Evolutionary conservation across 2,797 vertebrate genomes (phyloP), one percentile per base, ranked within the genome.

Genomic region (Microctenopoma steveboyesi): DNA sequence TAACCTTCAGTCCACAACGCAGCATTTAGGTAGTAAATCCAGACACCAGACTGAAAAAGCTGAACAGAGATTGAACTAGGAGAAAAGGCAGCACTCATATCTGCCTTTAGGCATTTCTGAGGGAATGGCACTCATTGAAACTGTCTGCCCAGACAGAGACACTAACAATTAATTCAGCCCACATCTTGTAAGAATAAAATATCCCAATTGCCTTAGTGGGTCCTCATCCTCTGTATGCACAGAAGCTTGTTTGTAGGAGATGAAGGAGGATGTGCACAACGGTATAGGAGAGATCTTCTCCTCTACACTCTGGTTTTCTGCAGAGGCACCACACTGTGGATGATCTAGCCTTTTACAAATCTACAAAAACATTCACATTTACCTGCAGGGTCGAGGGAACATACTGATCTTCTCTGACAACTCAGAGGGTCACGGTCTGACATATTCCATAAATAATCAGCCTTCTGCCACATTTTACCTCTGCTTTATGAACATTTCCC

Each of bases 221-320:
- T 53, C 74, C 59, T 82, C 77, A 72, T 81, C 64, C 66, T 72
- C 69, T 57, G 78, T 76, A 65, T 87, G 66, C 74, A 55, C 62
- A 77, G 81, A 69, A 78, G 72, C 76, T 79, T 33, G 55, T 89
- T 80, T 87, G 56, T 37, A 52, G 18, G 57, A 86, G 85, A 90
- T 88, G 75, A 91, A 88, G 88, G 83, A 55, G 30, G 42, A 66
- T 4, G 30, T 13, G n/a, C 76, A 72, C 64, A 15, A 50, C 55
- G 40, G 73, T 79, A 81, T 78, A 65, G 58, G 78, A 72, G 33
- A 75, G 73, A 83, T 85, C 85, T 76, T 49, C 45, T 9, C n/a
- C 40, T 53, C 64, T 66, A 65, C 22, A 47, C 55, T 33, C 56
- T 54, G 54, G 60, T 76, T 66, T 69, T 83, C 70, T 66, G 40